Evolutionary conservation across 2,888 invertebrate genomes (phyloP).

Genomic region (Netelia virgata): DNA sequence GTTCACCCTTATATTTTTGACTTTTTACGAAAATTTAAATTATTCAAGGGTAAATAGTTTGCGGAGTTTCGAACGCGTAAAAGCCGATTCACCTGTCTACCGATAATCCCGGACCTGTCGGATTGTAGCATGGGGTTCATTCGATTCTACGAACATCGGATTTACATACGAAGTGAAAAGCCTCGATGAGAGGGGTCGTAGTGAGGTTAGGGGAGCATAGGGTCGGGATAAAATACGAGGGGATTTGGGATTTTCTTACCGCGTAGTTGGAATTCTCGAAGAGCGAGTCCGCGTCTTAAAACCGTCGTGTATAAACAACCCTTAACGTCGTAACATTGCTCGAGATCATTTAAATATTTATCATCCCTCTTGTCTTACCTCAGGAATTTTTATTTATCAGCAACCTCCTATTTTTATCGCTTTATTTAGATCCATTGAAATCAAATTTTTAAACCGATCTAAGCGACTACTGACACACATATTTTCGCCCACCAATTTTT

Average conservation of each 20-base stretch:
- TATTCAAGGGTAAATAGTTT: conserved; percentile 26
- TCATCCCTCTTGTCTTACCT: no score
- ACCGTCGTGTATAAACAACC: background rate
- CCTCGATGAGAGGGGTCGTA: background rate
- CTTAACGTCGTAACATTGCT: background rate
- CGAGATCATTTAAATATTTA: no score
- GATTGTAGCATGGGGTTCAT: conserved; percentile 36
- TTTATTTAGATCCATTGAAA: no score
- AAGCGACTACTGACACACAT: background rate
- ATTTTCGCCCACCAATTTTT: background rate
- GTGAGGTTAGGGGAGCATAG: background rate
- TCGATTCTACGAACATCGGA: conserved; percentile 46
- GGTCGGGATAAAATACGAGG: conserved; percentile 42
- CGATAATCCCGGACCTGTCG: conserved; percentile 46
- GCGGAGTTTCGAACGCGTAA: conserved; percentile 2
- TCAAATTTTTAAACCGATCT: no score
- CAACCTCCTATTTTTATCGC: no score
- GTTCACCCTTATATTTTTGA: background rate
- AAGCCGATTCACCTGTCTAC: conserved; percentile 27
- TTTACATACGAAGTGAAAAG: conserved; percentile 50
- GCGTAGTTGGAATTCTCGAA: background rate
- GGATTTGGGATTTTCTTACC: conserved; percentile 12
- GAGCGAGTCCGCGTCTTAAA: conserved; percentile 14
- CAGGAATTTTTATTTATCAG: no score
- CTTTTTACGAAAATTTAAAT: background rate